These are phyloP conservation scores for Drosophila burlai DNA, from an alignment of 1,140 invertebrate genomes.

Conservation along the genomic window DNA sequence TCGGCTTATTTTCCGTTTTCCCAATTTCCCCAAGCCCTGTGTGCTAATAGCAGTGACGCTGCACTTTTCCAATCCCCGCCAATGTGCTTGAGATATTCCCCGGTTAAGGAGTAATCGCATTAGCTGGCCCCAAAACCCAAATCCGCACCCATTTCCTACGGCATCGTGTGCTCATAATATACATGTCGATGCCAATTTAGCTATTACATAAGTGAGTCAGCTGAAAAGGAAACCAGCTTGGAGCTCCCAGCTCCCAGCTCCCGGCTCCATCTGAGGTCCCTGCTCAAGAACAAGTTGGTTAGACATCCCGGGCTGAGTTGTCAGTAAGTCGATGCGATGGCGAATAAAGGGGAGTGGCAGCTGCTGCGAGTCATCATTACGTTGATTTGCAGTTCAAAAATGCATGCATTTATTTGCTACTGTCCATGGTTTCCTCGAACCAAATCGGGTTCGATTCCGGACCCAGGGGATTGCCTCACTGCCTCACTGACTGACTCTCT, in stretches of 20 bases:
- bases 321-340: constrained; percentile 35
- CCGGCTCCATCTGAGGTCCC: background rate
- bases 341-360: constrained; percentile 13
- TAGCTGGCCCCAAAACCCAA: constrained; percentile 26
- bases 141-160: constrained; percentile 45
- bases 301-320: constrained; percentile 32
- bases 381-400: constrained; percentile 69
- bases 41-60: constrained; percentile 56
- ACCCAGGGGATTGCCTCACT: constrained; percentile 58
- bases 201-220: constrained; percentile 82
- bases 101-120: constrained; percentile 52
- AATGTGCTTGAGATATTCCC: constrained; percentile 19
- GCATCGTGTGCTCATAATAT: constrained; percentile 61
- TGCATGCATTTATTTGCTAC: constrained; percentile 76
- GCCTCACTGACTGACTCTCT: background rate
- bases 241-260: background rate
- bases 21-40: constrained; percentile 5
- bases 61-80: constrained; percentile 37
- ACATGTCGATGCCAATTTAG: constrained; percentile 82
- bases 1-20: constrained; percentile 20
- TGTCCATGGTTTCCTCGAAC: constrained; percentile 65
- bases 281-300: constrained; percentile 31
- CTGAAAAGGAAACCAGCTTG: constrained; percentile 53
- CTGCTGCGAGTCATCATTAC: constrained; percentile 68
- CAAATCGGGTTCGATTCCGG: constrained; percentile 30